These are phyloP conservation scores for Drosophila tripunctata DNA, from an alignment of 2,888 invertebrate genomes.

Conservation along the genomic window DNA sequence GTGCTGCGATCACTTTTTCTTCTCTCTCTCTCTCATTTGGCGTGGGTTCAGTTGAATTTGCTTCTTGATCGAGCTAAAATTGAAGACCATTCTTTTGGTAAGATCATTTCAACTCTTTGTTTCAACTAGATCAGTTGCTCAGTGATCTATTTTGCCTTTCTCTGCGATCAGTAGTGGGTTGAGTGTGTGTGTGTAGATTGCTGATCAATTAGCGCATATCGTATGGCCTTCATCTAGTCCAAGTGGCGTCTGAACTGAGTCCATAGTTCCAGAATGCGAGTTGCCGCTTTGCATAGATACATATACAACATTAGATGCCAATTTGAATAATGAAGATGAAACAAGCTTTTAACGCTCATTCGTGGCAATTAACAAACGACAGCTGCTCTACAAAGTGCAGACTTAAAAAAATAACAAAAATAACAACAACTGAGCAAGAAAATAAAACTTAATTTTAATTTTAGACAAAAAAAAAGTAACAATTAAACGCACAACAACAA, in stretches of 20 bases:
- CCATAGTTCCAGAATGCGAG: conserved; percentile 36
- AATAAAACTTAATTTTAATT: conserved; percentile 28
- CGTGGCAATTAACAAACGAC: conserved; percentile 68
- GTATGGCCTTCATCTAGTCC: conserved; percentile 45
- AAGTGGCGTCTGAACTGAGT: conserved; percentile 29
- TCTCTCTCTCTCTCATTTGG: background rate
- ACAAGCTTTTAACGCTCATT: conserved; percentile 60
- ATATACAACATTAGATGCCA: conserved; percentile 40
- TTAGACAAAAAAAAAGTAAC: conserved; percentile 23
- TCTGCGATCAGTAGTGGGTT: conserved; percentile 37
- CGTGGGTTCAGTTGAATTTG: background rate
- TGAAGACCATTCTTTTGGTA: background rate
- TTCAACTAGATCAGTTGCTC: background rate
- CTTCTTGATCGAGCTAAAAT: too few species aligned
- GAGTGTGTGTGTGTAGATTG: conserved; percentile 35
- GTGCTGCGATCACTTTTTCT: background rate
- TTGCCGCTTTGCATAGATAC: conserved; percentile 32
- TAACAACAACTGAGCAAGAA: background rate
- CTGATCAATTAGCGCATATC: conserved; percentile 57
- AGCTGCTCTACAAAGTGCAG: conserved; percentile 63
- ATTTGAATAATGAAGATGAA: conserved; percentile 60
- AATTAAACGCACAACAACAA: conserved; percentile 54
- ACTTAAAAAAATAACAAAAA: conserved; percentile 14
- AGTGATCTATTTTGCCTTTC: background rate
- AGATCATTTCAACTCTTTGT: background rate